Evolutionary conservation across 2,113 vertebrate genomes (phyloP).

Genomic region (Crotalus helleri): DNA sequence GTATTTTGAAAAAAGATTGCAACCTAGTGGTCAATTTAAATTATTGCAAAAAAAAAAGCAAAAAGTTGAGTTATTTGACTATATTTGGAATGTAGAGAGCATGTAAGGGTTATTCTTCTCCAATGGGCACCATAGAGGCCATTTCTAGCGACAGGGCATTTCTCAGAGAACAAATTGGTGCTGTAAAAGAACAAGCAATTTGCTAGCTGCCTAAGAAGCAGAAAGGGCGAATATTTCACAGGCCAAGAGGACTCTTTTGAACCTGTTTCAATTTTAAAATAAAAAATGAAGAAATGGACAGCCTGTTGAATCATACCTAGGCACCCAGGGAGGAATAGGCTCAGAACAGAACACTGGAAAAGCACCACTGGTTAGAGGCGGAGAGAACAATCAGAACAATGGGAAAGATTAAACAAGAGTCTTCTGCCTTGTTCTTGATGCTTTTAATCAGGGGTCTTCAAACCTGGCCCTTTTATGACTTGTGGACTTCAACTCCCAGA

Average conservation of each 20-base stretch:
- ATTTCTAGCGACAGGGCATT: not conserved
- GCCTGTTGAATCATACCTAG: not conserved
- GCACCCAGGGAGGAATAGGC: not conserved
- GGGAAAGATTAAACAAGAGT: not conserved
- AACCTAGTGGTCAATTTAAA: not conserved
- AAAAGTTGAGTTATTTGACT: not conserved
- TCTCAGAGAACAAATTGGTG: not conserved
- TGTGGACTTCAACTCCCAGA: no score
- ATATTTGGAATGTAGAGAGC: not conserved
- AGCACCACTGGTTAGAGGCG: not conserved
- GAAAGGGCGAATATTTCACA: not conserved
- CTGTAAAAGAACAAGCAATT: not conserved
- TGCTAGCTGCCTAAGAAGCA: not conserved
- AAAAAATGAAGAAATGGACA: not conserved
- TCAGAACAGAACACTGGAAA: not conserved
- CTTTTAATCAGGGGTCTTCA: not conserved
- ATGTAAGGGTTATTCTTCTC: not conserved
- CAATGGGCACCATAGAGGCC: not conserved
- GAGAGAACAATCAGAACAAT: not conserved
- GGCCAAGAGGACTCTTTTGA: not conserved
- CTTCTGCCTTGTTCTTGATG: not conserved
- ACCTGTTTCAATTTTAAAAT: not conserved
- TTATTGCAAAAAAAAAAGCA: not conserved
- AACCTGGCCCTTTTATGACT: no score
- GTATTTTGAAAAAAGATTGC: not conserved